Evolutionary conservation across 2,888 invertebrate genomes (phyloP).

Genomic region (Nycteola revayana): DNA sequence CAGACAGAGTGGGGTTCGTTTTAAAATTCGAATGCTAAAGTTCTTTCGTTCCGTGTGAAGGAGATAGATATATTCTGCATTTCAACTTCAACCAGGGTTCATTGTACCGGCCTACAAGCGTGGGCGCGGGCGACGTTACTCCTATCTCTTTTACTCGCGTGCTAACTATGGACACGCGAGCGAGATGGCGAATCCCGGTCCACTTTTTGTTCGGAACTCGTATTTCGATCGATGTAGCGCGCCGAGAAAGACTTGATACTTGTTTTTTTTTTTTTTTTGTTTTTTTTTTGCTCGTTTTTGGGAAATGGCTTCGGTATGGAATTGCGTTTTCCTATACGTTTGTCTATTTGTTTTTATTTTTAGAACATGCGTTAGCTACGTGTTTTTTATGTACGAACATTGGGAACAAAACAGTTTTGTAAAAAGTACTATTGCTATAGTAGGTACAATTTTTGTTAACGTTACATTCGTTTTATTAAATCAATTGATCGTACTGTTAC

Average conservation of each 20-base stretch:
- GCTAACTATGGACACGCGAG: constrained; percentile 31
- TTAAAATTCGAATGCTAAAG: constrained; percentile 39
- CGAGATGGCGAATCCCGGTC: constrained; percentile 47
- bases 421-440: too few relatives aligned
- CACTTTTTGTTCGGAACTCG: constrained; percentile 75
- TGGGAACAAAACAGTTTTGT: too few relatives aligned
- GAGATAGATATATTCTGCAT: constrained; percentile 50
- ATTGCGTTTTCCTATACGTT: constrained; percentile 2
- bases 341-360: too few relatives aligned
- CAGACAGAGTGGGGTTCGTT: constrained; percentile 31
- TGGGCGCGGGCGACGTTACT: constrained; percentile 66
- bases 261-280: constrained; percentile 33
- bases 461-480: too few relatives aligned
- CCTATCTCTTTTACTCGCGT: constrained; percentile 44
- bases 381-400: too few relatives aligned
- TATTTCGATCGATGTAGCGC: constrained; percentile 73
- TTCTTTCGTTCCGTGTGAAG: constrained; percentile 45
- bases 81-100: constrained; percentile 59
- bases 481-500: too few relatives aligned
- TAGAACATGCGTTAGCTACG: too few relatives aligned
- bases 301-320: constrained; percentile 12
- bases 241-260: constrained; percentile 56
- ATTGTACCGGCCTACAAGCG: constrained; percentile 72
- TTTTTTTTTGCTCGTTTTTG: constrained; percentile 25
- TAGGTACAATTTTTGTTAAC: too few relatives aligned